Base-by-base conservation (phyloP, 1,140 invertebrate genomes). In the Rhyzopertha dominica region DNA sequence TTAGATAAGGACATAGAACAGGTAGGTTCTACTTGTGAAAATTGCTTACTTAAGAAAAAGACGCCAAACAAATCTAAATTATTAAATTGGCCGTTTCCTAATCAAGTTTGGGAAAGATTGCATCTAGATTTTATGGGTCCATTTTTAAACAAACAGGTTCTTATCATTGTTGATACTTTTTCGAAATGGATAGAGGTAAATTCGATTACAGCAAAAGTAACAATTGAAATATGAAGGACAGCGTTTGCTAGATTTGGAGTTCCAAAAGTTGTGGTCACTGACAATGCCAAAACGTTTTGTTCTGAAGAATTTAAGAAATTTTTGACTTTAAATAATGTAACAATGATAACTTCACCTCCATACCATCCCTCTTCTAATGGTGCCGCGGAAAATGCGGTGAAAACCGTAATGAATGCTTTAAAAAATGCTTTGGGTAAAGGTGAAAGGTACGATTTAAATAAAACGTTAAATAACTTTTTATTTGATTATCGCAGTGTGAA, bases 341-440 rank as follows among this genome's bases (percentile, higher is more conserved):
- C 47, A 30, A 49, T 57, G 20, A 46, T 23, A 7, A 49, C 51
- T 18, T 30, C 45, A 10, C 42, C 56, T 1, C 51, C 51, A 8
- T 59, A 53, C 25, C 40, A 53, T 30, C 47, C 55, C 7, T 31
- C 47, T 4, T 53, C 51, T n/a, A 63, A 59, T 34, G 61, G 58
- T 2, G 47, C 46, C 31, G 49, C 59, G 5, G 62, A 63, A 53
- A 59, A 56, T 35, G 54, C 57, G 13, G 54, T 66, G 2, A 50
- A 51, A 43, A 51, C 54, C 0, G 47, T 60, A 19, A 68, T 67
- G 43, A 23, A 49, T 5, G 44, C 50, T 4, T 47, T 64, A 25
- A 58, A 54, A 40, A 58, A 54, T 36, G 53, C 54, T 28, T 20
- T 47, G 5, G 26, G 49, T 16, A 34, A 4, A n/a, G 22, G 22